These are phyloP conservation scores for Haliclona indistincta DNA, from an alignment of 37 sponge, comb jelly and placozoan species.

Conservation along the genomic window DNA sequence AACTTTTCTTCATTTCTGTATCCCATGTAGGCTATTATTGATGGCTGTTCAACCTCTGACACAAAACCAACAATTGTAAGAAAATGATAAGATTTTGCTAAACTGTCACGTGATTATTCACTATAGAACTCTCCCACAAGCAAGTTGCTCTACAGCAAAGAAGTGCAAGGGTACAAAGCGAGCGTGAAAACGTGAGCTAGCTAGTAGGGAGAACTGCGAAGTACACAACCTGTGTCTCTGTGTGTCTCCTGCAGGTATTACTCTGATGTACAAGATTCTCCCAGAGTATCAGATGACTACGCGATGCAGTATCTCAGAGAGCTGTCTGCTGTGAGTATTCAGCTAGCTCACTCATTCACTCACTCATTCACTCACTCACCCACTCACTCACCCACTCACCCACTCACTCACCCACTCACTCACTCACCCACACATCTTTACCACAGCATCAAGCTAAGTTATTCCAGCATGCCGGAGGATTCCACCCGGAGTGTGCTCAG, in stretches of 20 bases:
- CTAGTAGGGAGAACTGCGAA: slow-evolving; percentile 28
- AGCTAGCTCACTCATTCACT: no score
- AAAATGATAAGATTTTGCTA: background rate
- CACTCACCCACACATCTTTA: background rate
- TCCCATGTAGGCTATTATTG: slow-evolving; percentile 64
- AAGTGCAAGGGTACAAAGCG: slow-evolving; percentile 84
- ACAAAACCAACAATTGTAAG: slow-evolving; percentile 44
- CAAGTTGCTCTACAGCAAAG: slow-evolving; percentile 93
- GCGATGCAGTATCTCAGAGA: slow-evolving; percentile 63
- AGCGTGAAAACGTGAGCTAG: slow-evolving; percentile 62
- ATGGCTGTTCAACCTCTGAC: slow-evolving; percentile 70
- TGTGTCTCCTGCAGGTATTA: slow-evolving; percentile 48
- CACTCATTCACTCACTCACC: no score
- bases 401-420: no score
- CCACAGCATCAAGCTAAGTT: slow-evolving; percentile 44
- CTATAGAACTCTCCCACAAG: slow-evolving; percentile 82
- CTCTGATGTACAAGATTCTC: slow-evolving; percentile 48
- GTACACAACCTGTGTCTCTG: slow-evolving; percentile 1
- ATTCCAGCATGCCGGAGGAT: slow-evolving; percentile 27
- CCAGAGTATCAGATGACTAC: slow-evolving; percentile 58
- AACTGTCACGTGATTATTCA: background rate
- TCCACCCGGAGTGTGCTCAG: slow-evolving; percentile 56
- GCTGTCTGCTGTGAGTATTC: slow-evolving; percentile 59
- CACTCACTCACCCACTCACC: no score
- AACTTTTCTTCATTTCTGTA: background rate